Base-by-base conservation (phyloP, 53 echinoderm and acorn worm genomes). In the Actinopyga echinites region DNA sequence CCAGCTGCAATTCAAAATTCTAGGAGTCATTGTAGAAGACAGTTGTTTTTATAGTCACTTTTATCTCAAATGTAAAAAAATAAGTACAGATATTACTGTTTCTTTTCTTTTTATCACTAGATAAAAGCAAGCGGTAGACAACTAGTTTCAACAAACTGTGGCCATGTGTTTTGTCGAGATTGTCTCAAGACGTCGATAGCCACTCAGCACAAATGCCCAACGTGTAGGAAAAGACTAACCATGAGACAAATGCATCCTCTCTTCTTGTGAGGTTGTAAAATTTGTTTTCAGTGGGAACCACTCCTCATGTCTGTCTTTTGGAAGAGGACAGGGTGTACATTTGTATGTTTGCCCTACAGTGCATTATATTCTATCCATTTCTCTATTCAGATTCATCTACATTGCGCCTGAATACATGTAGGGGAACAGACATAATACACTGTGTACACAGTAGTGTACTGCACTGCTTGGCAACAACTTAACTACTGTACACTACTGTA, bases 121-220 rank as follows among this genome's bases (percentile, higher is more conserved):
- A 91, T 95, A 36, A 84, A 83, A 22, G 83, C 77, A 75, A 87
- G 61, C n/a, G 90, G 93, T 45, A 87, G 75, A 0, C 89, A 84
- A 43, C 85, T 96, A 13, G 92, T 89, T 49, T 96, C 96, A 22
- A 96, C 96, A 1, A 85, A 89, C 52, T 96, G 96, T 58, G 96
- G 96, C 17, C 96, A 96, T 52, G 83, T 96, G 13, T 96, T 96
- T 79, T 96, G 96, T 74, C 83, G 88, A 59, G 38, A 30, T 4
- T 96, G 96, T 56, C 94, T 96, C 31, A 66, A 79, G 15, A 69
- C 65, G 4, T 86, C 93, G 30, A 89, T 96, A 45, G 62, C 69
- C 31, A 65, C 84, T 0, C 96, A 94, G 68, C 92, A 94, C 65
- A 90, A 90, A 37, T 96, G 96, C 38, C 96, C 96, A 17, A 94